These are phyloP conservation scores for Acleris laterana DNA, from an alignment of 2,888 invertebrate genomes.

Conservation along the genomic window DNA sequence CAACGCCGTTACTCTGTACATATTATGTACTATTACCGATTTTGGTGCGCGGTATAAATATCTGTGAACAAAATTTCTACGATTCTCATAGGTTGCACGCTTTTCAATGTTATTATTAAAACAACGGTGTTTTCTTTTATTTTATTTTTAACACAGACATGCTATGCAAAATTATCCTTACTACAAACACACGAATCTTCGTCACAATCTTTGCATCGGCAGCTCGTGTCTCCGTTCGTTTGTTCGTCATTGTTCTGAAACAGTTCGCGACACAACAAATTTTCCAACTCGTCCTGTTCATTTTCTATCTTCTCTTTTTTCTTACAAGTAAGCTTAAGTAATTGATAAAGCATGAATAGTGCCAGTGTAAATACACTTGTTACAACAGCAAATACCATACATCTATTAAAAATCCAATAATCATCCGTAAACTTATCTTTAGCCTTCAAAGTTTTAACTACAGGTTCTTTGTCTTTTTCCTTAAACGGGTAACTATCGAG, in stretches of 20 bases:
- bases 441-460: slow-evolving; percentile 14
- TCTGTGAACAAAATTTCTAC: no score
- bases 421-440: slow-evolving; percentile 32
- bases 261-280: slow-evolving; percentile 15
- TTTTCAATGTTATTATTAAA: no score
- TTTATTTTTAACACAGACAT: no score
- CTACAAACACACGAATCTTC: neutral
- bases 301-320: slow-evolving; percentile 2
- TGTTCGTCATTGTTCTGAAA: slow-evolving; percentile 19
- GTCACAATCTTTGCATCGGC: neutral
- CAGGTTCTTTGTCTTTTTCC: neutral
- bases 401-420: slow-evolving; percentile 56
- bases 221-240: slow-evolving; percentile 12
- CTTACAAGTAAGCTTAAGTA: slow-evolving; percentile 34
- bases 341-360: slow-evolving; percentile 44
- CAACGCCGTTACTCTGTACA: no score
- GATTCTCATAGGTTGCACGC: no score
- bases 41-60: no score
- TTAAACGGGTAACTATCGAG: slow-evolving; percentile 42
- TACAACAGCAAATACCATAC: slow-evolving; percentile 51
- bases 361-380: slow-evolving; percentile 45
- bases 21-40: no score
- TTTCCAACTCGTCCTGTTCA: slow-evolving; percentile 10
- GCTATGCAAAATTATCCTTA: neutral
- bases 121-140: no score